Base-by-base conservation (phyloP, 2,113 vertebrate species). In the Alethe diademata region DNA sequence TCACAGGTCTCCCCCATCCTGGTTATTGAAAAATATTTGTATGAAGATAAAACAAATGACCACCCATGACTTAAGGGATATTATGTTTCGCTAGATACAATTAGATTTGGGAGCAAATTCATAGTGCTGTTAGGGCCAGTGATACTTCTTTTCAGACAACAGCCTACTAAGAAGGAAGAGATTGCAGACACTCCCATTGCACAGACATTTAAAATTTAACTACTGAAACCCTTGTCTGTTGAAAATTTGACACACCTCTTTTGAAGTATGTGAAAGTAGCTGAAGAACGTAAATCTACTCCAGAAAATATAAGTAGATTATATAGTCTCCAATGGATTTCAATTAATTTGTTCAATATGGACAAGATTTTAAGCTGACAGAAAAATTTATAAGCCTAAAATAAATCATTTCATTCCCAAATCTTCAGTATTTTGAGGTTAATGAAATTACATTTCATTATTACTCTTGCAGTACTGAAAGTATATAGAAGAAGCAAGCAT, bases 351-450 rank as follows among this genome's bases (percentile, higher is more conserved):
- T 28, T 76, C 31, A 58, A 10, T 20, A 29, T 35, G 9, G 31
- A n/a, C 14, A 73, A 38, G 26, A 53, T 26, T 84, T 62, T 43
- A 9, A 60, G 12, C 4, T 26, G 56, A 42, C 8, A 56, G 25
- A 35, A 89, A 75, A 86, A 20, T 2, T 14, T 82, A 8, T 2
- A 66, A 70, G 5, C 4, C 48, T 73, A 47, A 43, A 50, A 70
- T 38, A 5, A 85, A 38, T 23, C 0, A 14, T 76, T 67, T n/a
- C 33, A 23, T 33, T 54, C 13, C 1, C 7, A 10, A 5, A 1
- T 11, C 16, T 29, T 42, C 12, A 43, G 11, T 53, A 25, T 83
- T 71, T 48, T 67, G 15, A 43, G 7, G 3, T 48, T 53, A 11
- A 17, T 69, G 23, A 66, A 11, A 40, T 53, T 33, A 28, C 2